These are phyloP conservation scores for Melanotaenia pygmaea DNA, from an alignment of 2,797 vertebrate genomes.

Conservation along the genomic window DNA sequence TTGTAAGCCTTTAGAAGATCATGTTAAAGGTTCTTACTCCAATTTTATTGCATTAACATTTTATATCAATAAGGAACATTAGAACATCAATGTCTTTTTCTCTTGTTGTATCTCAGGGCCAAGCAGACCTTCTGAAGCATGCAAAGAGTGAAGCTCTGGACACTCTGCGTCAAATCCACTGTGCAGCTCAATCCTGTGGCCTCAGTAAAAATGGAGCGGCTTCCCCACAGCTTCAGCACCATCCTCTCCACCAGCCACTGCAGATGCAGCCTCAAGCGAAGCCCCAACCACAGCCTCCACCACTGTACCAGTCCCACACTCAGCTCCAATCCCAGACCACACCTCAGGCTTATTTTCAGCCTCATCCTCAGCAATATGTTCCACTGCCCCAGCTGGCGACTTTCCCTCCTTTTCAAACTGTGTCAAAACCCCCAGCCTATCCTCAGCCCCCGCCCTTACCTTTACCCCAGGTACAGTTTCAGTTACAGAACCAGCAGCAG, in stretches of 20 bases:
- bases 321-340: slow-evolving; percentile 48
- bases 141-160: slow-evolving; percentile 91
- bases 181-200: slow-evolving; percentile 90
- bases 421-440: slow-evolving; percentile 67
- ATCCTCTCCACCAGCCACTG: slow-evolving; percentile 52
- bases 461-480: slow-evolving; percentile 46
- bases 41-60: not conserved
- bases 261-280: slow-evolving; percentile 59
- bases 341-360: slow-evolving; percentile 54
- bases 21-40: not conserved
- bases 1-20: not conserved
- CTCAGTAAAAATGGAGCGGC: slow-evolving; percentile 87
- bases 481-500: slow-evolving; percentile 69
- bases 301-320: slow-evolving; percentile 44
- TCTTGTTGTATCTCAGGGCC: slow-evolving; percentile 80
- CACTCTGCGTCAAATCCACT: slow-evolving; percentile 93
- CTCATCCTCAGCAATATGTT: slow-evolving; percentile 46
- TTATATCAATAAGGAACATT: not conserved
- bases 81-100: not conserved
- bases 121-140: slow-evolving; percentile 92
- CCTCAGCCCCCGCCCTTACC: slow-evolving; percentile 63
- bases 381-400: slow-evolving; percentile 34
- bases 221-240: slow-evolving; percentile 77
- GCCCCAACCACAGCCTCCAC: slow-evolving; percentile 39
- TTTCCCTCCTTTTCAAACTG: slow-evolving; percentile 57